Conservation (phyloP, 1,140 invertebrate genomes). For the Muscidifurax raptorellus region DNA sequence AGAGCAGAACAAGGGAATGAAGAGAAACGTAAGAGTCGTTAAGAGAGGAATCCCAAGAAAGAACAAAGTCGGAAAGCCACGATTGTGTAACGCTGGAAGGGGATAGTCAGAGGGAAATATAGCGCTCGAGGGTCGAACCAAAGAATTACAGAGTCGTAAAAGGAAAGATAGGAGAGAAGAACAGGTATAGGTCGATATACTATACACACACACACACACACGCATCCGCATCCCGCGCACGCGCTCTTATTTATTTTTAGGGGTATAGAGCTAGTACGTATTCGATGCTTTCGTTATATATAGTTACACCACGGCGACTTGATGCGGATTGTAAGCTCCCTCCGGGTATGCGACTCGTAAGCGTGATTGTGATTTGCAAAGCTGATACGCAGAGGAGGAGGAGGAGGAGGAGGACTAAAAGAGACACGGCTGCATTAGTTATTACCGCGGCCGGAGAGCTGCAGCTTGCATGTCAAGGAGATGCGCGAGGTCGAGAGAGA, state of each 20-base stretch:
- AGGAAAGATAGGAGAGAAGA: neutral
- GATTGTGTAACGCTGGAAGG: conserved; percentile 3
- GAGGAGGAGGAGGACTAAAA: neutral
- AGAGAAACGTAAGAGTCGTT: conserved; percentile 49
- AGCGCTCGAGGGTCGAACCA: neutral
- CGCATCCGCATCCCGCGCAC: neutral
- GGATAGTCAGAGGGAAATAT: conserved; percentile 30
- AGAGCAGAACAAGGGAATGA: conserved; percentile 15
- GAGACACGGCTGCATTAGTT: conserved; percentile 40
- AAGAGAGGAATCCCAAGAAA: conserved; percentile 25
- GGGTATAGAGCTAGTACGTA: neutral
- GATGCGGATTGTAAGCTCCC: conserved; percentile 8
- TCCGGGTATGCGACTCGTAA: conserved; percentile 41
- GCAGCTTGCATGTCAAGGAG: conserved; percentile 11
- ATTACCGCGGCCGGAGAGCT: conserved; percentile 14
- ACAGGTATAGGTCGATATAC: neutral
- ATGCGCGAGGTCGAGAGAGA: neutral
- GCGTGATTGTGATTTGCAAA: conserved; percentile 43
- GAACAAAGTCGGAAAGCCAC: conserved; percentile 38
- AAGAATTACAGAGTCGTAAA: conserved; percentile 41
- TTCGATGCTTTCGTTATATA: neutral
- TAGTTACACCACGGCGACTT: neutral
- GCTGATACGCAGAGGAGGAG: conserved; percentile 6
- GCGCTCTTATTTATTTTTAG: neutral
- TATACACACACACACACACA: no score